phyloP scores from a whole-genome alignment of 1,140 invertebrate genomes.

The Drosophila pruinosa region DNA sequence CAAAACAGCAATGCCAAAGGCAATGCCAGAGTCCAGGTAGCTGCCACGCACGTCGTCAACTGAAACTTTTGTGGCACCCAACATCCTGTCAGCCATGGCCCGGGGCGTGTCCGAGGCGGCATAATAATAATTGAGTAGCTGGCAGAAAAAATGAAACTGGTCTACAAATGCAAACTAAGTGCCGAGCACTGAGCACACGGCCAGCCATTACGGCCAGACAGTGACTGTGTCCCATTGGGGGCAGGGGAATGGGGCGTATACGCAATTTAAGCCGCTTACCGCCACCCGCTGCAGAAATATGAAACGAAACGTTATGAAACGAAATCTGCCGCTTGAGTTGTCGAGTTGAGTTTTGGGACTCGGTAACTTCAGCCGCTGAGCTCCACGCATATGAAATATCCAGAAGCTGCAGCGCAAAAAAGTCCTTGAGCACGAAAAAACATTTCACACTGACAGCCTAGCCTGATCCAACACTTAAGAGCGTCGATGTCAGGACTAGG shows the following conservation, averaged over 20 bases:
- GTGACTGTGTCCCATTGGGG: too few relatives aligned
- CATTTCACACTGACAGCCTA: conserved; percentile 37
- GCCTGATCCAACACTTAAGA: conserved; percentile 68
- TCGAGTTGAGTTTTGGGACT: conserved; percentile 9
- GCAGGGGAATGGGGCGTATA: conserved; percentile 46
- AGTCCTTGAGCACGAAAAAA: conserved; percentile 72
- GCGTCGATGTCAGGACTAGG: conserved; percentile 58
- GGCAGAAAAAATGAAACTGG: conserved; percentile 20
- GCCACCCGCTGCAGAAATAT: conserved; percentile 52
- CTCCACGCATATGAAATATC: conserved; percentile 73
- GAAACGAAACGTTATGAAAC: conserved; percentile 48
- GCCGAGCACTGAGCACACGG: conserved; percentile 12
- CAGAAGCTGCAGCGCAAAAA: conserved; percentile 27
- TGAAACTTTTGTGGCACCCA: conserved; percentile 39
- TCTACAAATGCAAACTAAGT: conserved; percentile 64
- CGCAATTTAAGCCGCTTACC: conserved; percentile 77
- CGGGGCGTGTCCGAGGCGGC: conserved; percentile 36
- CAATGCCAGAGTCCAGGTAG: neutral
- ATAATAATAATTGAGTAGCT: conserved; percentile 76
- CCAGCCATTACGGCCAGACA: conserved; percentile 53
- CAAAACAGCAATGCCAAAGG: conserved; percentile 5
- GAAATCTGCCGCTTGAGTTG: conserved; percentile 44
- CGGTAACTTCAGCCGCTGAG: conserved; percentile 56
- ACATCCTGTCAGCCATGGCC: neutral
- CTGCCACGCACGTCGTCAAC: conserved; percentile 41